phyloP scores from a whole-genome alignment of 2,113 vertebrate species.

The Mola mola region DNA sequence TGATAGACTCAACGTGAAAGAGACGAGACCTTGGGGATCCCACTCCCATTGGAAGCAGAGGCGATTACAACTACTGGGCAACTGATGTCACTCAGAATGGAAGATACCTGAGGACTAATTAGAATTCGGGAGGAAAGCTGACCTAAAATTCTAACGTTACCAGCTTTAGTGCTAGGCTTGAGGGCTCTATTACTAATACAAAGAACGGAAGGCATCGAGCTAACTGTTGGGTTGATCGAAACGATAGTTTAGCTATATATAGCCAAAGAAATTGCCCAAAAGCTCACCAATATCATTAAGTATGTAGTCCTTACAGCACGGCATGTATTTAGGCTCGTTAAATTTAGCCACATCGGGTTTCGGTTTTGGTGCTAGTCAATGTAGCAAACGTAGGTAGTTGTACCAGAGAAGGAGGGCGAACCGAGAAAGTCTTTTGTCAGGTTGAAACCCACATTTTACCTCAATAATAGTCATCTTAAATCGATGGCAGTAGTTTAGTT shows the following conservation, averaged over 20 bases:
- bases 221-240: slow-evolving; percentile 29
- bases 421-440: background rate
- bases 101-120: slow-evolving; percentile 1
- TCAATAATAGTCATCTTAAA: background rate
- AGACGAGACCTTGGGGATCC: slow-evolving; percentile 38
- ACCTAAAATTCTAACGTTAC: slow-evolving; percentile 1
- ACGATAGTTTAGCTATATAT: background rate
- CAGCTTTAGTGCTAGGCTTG: too few species aligned
- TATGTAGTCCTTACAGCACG: background rate
- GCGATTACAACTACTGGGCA: slow-evolving; percentile 29
- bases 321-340: slow-evolving; percentile 34
- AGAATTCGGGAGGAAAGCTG: background rate
- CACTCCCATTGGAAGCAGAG: slow-evolving; percentile 47
- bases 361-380: too few species aligned
- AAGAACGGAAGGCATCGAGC: slow-evolving; percentile 57
- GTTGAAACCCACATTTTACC: background rate
- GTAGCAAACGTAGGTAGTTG: slow-evolving; percentile 34
- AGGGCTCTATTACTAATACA: slow-evolving; percentile 50
- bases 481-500: slow-evolving; percentile 23
- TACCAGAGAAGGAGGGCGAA: background rate
- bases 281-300: background rate
- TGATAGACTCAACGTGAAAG: slow-evolving; percentile 34
- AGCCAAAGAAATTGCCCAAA: too few species aligned
- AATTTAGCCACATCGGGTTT: slow-evolving; percentile 47
- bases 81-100: slow-evolving; percentile 9